Evolutionary conservation across 2,113 vertebrate genomes (phyloP).

Genomic region (Anhinga anhinga): DNA sequence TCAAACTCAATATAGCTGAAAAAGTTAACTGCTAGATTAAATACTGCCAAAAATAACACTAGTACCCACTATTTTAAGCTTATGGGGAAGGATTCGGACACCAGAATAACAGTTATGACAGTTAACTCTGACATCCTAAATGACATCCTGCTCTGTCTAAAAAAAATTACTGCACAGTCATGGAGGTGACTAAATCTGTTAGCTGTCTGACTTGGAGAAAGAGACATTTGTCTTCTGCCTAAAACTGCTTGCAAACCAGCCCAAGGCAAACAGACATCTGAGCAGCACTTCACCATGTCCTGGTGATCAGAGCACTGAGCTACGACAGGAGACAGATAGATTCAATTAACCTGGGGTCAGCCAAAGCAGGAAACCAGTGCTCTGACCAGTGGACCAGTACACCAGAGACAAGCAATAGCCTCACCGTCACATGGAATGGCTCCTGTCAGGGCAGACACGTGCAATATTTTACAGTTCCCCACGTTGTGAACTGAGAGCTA

Average conservation of each 20-base stretch:
- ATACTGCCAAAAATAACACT: background rate
- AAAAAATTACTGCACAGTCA: background rate
- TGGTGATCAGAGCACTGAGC: background rate
- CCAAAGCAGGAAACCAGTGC: background rate
- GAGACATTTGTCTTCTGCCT: background rate
- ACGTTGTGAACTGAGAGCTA: background rate
- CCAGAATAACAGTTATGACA: background rate
- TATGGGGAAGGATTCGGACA: background rate
- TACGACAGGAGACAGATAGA: background rate
- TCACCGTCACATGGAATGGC: background rate
- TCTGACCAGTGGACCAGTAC: background rate
- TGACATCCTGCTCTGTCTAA: background rate
- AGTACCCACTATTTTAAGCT: background rate
- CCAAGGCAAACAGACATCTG: background rate
- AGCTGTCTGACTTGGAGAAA: background rate
- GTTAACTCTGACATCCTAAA: background rate
- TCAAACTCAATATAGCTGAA: background rate
- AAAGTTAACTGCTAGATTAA: background rate
- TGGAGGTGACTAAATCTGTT: background rate
- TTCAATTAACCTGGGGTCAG: background rate
- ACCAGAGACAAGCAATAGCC: background rate
- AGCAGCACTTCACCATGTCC: background rate
- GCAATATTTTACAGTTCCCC: background rate
- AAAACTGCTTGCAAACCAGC: background rate
- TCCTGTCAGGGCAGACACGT: accelerated